phyloP scores from a whole-genome alignment of 2,888 invertebrate species.

The Mimachlamys varia region DNA sequence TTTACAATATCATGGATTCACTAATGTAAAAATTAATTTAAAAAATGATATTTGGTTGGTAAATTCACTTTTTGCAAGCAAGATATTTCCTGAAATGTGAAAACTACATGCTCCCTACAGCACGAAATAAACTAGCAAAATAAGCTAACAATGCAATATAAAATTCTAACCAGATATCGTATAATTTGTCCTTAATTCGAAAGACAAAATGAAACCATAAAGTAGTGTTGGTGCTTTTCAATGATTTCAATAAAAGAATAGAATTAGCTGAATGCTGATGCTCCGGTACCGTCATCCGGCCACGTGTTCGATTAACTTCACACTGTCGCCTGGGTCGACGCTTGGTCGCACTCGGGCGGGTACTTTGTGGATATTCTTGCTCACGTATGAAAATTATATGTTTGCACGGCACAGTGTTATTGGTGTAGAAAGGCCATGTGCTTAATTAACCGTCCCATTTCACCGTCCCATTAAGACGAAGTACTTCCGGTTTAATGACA shows the following conservation, averaged over 20 bases:
- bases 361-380: conserved; percentile 13
- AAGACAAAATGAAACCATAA: conserved; percentile 30
- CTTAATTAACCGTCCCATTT: conserved; percentile 13
- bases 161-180: too few species aligned
- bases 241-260: not conserved
- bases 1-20: too few species aligned
- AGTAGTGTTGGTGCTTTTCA: not conserved
- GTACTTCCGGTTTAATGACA: conserved; percentile 34
- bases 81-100: too few species aligned
- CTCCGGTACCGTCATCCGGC: conserved; percentile 10
- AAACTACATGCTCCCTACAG: too few species aligned
- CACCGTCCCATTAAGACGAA: conserved; percentile 28
- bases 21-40: too few species aligned
- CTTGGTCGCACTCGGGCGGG: not conserved
- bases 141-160: too few species aligned
- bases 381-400: conserved; percentile 31
- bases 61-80: too few species aligned
- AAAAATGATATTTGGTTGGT: too few species aligned
- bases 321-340: not conserved
- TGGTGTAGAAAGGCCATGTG: not conserved
- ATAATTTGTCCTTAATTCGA: not conserved
- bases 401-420: not conserved
- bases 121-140: too few species aligned
- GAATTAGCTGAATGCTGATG: not conserved
- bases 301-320: conserved; percentile 21